Base-by-base conservation (phyloP, 2,888 invertebrate species). In the Leptopilina myrica region DNA sequence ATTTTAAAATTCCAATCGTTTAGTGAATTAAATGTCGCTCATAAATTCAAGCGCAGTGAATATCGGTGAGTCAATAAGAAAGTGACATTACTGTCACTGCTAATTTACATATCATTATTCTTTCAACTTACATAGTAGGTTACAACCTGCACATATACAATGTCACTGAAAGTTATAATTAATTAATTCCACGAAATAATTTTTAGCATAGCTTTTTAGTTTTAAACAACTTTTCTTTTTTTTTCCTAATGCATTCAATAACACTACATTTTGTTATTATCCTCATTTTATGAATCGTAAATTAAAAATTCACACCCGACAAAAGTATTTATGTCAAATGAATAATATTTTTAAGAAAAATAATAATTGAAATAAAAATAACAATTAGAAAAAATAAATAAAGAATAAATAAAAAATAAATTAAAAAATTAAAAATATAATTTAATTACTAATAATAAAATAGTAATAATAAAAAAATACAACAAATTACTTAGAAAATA, bases 61-160 rank as follows among this genome's bases (percentile, higher is more conserved):
- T n/a, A 67, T 46, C 46, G 20, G 43, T 67, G 66, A 46, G 66
- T 43, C 66, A 67, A 67, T 8, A 46, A 67, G 66, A 67, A 67
- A 67, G 66, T 67, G 46, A 46, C 66, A 67, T 66, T 66, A 66
- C 66, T 66, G 43, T 66, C 66, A 66, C 66, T 66, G 14, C n/a
- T 26, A n/a, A 66, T 43, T 15, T n/a, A 9, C 46, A 67, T 67
- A 67, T 67, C 46, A 11, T 67, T 67, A 40, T 67, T 40, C 7
- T 67, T 46, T 62, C 20, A 15, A 62, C 62, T 62, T 49, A 49
- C 49, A 49, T 49, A 49, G 49, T 49, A 49, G 49, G 49, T 49
- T 49, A 49, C 49, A 49, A 49, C 59, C 20, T 62, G 20, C 20
- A 62, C 9, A 62, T 62, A 9, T 9, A 62, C 9, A 62, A 15